Evolutionary conservation across 53 echinoderm and acorn worm genomes (phyloP), one percentile per base, ranked within the genome.

Genomic region (Holothuria leucospilota): DNA sequence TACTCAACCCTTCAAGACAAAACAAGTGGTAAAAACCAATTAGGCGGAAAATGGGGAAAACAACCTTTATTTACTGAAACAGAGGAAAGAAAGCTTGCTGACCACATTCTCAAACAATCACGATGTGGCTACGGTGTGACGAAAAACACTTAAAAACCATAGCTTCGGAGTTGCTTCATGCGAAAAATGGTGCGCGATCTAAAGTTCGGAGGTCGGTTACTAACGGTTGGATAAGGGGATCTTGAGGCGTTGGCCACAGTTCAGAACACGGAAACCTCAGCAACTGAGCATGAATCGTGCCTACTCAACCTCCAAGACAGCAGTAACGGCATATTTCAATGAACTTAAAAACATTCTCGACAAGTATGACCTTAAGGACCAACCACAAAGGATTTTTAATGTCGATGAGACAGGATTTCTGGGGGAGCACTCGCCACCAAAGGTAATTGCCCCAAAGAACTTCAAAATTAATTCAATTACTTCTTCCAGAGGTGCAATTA

Each of bases 401-500:
- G 62, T 86, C 1, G 86, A 86, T 21, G 41, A 86, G 29, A 86
- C 60, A 0, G 75, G 86, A 0, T 86, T 86, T 23, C 53, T 71
- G 30, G 53, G 73, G 14, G 60, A 74, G 74, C 86, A 86, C 24
- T 51, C 74, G 24, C 86, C 86, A 13, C 56, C 61, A 26, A 61
- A 61, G 25, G 85, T 85, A 21, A 56, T 85, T 40, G 40, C 40
- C 40, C n/a, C 40, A 40, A 40, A 40, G 40, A 40, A 40, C 7
- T 4, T 40, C 4, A 40, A 40, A n/a, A n/a, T n/a, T n/a, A n/a
- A n/a, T n/a, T n/a, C n/a, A n/a, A 51, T 77, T 5, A 40, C 77
- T 3, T 75, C 65, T 0, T n/a, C 46, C 2, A 46, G 66, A 62
- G 74, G 75, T 18, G 64, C 86, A n/a, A 77, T 49, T 20, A 87